These are phyloP conservation scores for Morelia viridis DNA, from an alignment of 2,797 vertebrate genomes.

Conservation along the genomic window DNA sequence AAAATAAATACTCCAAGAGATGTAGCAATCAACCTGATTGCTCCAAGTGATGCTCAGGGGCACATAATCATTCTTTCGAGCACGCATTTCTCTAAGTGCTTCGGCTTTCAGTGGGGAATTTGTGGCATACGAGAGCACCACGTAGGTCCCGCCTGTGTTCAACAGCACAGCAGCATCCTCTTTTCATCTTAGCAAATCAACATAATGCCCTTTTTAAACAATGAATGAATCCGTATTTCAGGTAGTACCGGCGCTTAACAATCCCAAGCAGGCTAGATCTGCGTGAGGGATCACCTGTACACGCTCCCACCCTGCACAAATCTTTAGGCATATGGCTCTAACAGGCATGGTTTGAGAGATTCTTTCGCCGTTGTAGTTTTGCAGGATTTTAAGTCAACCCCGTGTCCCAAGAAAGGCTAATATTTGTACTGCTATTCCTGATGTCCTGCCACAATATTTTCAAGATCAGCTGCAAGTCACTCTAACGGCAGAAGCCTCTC, in stretches of 20 bases:
- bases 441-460: too few species aligned
- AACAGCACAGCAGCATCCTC: neutral
- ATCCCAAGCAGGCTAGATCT: neutral
- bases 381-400: neutral
- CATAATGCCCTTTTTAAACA: neutral
- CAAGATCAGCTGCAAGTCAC: too few species aligned
- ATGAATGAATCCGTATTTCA: neutral
- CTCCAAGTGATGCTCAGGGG: too few species aligned
- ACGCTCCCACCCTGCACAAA: neutral
- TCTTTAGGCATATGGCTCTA: neutral
- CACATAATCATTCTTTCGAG: too few species aligned
- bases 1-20: conserved; percentile 72
- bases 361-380: neutral
- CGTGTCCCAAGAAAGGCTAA: too few species aligned
- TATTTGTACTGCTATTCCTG: too few species aligned
- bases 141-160: neutral
- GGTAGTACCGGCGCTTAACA: neutral
- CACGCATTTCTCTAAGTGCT: too few species aligned
- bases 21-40: neutral
- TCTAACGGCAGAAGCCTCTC: too few species aligned
- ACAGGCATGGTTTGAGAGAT: neutral
- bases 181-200: neutral
- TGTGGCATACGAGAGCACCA: neutral
- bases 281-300: neutral
- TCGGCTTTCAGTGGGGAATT: neutral